A percentile compares a stretch with the other conserved stretches of the same genome.
phyloP scores from a whole-genome alignment of 2,888 invertebrate species.

The Euproctis similis region DNA sequence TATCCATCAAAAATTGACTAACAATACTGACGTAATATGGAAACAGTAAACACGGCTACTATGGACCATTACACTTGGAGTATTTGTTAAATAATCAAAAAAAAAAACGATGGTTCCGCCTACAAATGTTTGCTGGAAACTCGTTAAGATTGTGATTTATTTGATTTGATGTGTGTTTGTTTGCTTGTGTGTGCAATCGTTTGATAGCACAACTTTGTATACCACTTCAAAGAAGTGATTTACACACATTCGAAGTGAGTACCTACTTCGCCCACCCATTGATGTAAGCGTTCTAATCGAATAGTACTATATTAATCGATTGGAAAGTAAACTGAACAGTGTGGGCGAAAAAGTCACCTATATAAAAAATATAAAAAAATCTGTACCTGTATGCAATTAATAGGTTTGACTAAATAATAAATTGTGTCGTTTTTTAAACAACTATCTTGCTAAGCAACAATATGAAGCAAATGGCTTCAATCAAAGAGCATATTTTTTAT shows the following conservation, averaged over 20 bases:
- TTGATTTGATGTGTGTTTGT: constrained; percentile 65
- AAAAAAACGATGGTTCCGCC: constrained; percentile 41
- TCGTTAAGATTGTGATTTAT: too few relatives aligned
- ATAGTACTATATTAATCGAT: constrained; percentile 9
- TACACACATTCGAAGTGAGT: constrained; percentile 20
- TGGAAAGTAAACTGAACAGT: not conserved
- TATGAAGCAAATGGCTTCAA: too few relatives aligned
- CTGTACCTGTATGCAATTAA: too few relatives aligned
- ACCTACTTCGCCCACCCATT: constrained; percentile 17
- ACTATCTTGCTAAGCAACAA: too few relatives aligned
- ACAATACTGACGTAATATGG: constrained; percentile 53
- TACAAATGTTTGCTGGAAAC: constrained; percentile 61
- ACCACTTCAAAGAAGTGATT: constrained; percentile 42
- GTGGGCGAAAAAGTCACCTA: too few relatives aligned
- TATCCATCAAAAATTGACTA: constrained; percentile 41
- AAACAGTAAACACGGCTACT: constrained; percentile 53
- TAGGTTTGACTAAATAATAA: too few relatives aligned
- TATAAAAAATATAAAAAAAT: too few relatives aligned
- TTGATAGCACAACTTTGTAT: constrained; percentile 45
- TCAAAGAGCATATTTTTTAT: too few relatives aligned
- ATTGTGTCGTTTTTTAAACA: too few relatives aligned
- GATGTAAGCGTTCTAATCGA: constrained; percentile 14
- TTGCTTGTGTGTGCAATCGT: constrained; percentile 52
- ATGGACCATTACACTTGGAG: constrained; percentile 63
- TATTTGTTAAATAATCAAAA: constrained; percentile 70